Conservation (phyloP, 2,113 vertebrate species). For the Alces alces region DNA sequence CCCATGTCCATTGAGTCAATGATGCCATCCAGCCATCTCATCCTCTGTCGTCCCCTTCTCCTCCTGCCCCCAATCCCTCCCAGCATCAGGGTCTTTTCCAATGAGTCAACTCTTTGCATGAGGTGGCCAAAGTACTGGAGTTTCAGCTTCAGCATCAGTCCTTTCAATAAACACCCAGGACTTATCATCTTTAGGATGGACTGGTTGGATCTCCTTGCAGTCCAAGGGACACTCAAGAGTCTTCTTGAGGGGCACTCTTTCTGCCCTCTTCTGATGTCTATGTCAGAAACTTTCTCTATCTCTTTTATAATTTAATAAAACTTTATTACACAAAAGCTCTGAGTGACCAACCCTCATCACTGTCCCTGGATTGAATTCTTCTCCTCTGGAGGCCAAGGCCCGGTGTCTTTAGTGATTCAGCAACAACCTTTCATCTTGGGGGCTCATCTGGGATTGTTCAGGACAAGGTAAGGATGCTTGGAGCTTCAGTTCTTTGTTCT, state of each 20-base stretch:
- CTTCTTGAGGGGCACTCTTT: not conserved
- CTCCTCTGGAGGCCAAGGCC: not conserved
- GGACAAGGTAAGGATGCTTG: not conserved
- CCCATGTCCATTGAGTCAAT: no score
- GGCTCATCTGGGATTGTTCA: not conserved
- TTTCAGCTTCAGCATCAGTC: no score
- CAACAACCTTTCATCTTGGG: not conserved
- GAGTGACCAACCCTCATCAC: not conserved
- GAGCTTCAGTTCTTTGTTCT: not conserved
- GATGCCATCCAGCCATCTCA: no score
- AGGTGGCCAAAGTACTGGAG: no score
- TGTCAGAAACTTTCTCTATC: not conserved
- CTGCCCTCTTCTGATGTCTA: not conserved
- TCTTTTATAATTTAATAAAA: not conserved
- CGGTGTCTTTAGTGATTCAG: accelerated
- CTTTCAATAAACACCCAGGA: no score
- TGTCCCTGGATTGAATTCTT: not conserved
- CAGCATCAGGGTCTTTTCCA: no score
- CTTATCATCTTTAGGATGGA: no score
- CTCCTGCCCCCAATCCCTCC: no score
- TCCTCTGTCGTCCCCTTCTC: no score
- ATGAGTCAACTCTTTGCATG: no score
- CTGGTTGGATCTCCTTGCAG: no score
- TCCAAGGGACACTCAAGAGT: no score
- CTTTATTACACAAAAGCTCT: not conserved